Evolutionary conservation across 2,888 invertebrate species (phyloP), one percentile per base, ranked within the genome.

Genomic region (Cantharis nigra): DNA sequence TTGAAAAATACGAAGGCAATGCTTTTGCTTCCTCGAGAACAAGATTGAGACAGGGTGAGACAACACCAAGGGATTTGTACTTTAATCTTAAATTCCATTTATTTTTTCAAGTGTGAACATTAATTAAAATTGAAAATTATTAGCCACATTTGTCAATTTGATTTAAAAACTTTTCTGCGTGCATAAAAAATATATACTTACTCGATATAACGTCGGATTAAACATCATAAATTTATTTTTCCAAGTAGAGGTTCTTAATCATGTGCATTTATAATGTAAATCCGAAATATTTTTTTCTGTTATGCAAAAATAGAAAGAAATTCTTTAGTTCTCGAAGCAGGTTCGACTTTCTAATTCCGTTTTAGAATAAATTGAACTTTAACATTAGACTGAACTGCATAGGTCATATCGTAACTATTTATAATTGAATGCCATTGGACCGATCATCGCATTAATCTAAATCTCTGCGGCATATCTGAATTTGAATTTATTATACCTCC

Each of bases 1-100:
- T 91, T 91, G 91, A 91, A 91, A 91, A 91, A 90, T 91, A 90
- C 90, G 90, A 90, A 89, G 90, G 89, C 88, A 75, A 79, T 76
- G 82, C 78, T 75, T 72, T 70, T 74, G 73, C 75, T 71, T 71
- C 78, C 79, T 76, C 75, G 78, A 72, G 78, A 69, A 78, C 74
- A 77, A 79, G 79, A 81, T 78, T 77, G 80, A 71, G 75, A 71
- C 74, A 74, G 80, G 78, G 69, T 75, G 74, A 76, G 74, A 74
- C 72, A 77, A 72, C 74, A 72, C 75, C 75, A 49, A 26, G 49
- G 74, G 77, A 77, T 75, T 77, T 79, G 76, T 77, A 71, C 70
- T 74, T 73, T 79, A 82, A 82, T 78, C 80, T 78, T 74, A 77
- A 81, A 78, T 79, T 81, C 79, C 76, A 81, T 82, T 82, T 80